Evolutionary conservation across 2,888 invertebrate genomes (phyloP).

Genomic region (Cinara cedri): DNA sequence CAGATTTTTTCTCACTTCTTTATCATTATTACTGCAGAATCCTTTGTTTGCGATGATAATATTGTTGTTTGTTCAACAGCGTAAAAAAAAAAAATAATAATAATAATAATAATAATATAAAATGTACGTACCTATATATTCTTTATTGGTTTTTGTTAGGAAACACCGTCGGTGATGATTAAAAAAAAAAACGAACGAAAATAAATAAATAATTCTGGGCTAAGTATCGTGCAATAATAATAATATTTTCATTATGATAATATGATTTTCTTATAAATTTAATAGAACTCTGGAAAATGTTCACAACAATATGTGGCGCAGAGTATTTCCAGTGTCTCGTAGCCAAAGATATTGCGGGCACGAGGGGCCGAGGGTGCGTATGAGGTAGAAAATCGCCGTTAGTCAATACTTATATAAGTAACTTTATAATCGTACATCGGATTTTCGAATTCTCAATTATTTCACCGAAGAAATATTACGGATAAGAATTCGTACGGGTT

Average conservation of each 20-base stretch:
- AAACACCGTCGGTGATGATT: background rate
- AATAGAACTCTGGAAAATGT: too few relatives aligned
- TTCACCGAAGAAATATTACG: slow-evolving; percentile 30
- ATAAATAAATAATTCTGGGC: too few relatives aligned
- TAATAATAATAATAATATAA: too few relatives aligned
- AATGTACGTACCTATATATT: too few relatives aligned
- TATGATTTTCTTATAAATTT: too few relatives aligned
- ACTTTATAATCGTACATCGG: background rate
- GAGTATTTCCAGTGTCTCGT: background rate
- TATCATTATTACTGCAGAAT: background rate
- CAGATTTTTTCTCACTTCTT: too few relatives aligned
- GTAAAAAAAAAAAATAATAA: background rate
- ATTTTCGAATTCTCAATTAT: slow-evolving; percentile 47
- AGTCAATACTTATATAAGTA: background rate
- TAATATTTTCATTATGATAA: too few relatives aligned
- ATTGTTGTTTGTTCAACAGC: background rate
- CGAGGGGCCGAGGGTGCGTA: background rate
- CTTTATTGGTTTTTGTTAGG: background rate
- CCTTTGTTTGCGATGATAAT: background rate
- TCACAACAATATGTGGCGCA: background rate
- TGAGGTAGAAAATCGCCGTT: background rate
- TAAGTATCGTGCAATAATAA: too few relatives aligned
- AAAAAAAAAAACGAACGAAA: background rate
- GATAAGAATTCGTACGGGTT: slow-evolving; percentile 13
- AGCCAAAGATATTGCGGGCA: too few relatives aligned